phyloP scores from a whole-genome alignment of 1,140 invertebrate genomes.

The Bombus huntii region DNA sequence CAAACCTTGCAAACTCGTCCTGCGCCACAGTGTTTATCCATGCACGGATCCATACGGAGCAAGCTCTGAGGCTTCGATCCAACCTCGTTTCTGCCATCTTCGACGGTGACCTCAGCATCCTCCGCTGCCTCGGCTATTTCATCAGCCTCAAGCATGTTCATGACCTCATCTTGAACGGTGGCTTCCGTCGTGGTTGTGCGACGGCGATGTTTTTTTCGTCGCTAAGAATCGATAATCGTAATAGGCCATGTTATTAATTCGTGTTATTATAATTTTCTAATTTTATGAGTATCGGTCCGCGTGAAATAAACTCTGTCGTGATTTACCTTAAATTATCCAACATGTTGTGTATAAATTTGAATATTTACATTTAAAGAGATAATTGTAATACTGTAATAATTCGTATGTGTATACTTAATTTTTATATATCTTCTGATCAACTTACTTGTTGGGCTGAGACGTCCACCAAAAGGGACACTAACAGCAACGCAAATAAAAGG shows the following conservation, averaged over 20 bases:
- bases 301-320: background rate
- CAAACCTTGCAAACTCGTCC: constrained; percentile 92
- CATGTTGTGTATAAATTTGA: background rate
- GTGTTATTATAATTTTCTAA: too few species aligned
- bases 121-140: constrained; percentile 68
- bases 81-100: constrained; percentile 63
- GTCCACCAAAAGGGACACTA: constrained; percentile 67
- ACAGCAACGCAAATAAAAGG: constrained; percentile 64
- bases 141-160: constrained; percentile 77
- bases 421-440: background rate
- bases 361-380: background rate
- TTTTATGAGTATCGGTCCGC: background rate
- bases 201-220: constrained; percentile 68
- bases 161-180: constrained; percentile 74
- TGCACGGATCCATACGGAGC: constrained; percentile 88
- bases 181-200: constrained; percentile 73
- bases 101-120: constrained; percentile 59
- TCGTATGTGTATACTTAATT: background rate
- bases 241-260: background rate
- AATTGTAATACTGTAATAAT: background rate
- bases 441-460: constrained; percentile 69
- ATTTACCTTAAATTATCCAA: background rate
- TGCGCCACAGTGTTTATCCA: constrained; percentile 93
- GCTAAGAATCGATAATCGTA: constrained; percentile 52
- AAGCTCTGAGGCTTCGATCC: constrained; percentile 58